These are phyloP conservation scores for Empis stercorea DNA, from an alignment of 2,888 invertebrate species.

Conservation along the genomic window DNA sequence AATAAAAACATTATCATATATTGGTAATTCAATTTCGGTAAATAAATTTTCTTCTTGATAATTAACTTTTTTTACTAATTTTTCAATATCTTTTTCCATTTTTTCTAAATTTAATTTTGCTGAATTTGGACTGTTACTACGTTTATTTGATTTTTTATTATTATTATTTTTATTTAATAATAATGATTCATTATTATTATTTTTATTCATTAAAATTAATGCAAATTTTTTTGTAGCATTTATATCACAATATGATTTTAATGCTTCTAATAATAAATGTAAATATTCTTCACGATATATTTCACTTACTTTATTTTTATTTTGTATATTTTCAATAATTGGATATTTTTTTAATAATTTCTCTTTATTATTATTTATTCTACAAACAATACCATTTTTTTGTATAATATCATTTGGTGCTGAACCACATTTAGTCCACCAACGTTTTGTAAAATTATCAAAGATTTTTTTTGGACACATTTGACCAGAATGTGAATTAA, in stretches of 20 bases:
- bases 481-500: conserved; percentile 10
- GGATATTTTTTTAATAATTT: conserved; percentile 1
- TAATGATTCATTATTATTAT: neutral
- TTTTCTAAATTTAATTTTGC: conserved; percentile 15
- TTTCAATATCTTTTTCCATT: conserved; percentile 16
- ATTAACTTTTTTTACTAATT: conserved; percentile 16
- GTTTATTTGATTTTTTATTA: conserved; percentile 11
- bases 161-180: neutral
- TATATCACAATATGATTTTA: conserved; percentile 25
- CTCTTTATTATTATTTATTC: too few species aligned
- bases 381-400: neutral
- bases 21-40: conserved; percentile 21
- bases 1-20: conserved; percentile 18
- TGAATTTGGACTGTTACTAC: conserved; percentile 13
- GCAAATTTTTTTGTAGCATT: conserved; percentile 19
- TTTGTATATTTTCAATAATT: conserved; percentile 14
- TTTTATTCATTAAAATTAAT: neutral
- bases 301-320: conserved; percentile 1
- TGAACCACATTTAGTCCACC: conserved; percentile 18
- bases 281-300: conserved; percentile 25
- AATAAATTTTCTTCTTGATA: neutral
- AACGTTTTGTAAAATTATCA: conserved; percentile 23
- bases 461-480: conserved; percentile 25
- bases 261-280: conserved; percentile 20
- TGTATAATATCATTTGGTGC: conserved; percentile 11